A percentile compares a stretch with the other conserved stretches of the same genome.
Conservation (phyloP, 2,797 vertebrate genomes). For the Cyclura pinguis region DNA sequence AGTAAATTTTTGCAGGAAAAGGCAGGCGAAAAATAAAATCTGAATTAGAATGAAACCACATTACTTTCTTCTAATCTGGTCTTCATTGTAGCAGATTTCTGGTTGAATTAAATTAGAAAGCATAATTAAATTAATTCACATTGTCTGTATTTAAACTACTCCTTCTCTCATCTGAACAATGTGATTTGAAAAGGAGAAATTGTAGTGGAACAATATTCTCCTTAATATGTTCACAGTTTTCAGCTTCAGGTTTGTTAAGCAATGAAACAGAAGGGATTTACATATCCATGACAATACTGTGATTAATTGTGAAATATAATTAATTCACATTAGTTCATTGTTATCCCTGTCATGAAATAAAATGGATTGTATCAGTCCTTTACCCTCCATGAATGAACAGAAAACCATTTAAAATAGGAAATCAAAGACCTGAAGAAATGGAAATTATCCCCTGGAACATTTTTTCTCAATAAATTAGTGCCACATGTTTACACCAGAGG, state of each 20-base stretch:
- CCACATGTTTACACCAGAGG: neutral
- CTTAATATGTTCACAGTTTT: constrained; percentile 27
- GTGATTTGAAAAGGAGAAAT: constrained; percentile 35
- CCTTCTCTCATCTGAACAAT: neutral
- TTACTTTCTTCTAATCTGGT: neutral
- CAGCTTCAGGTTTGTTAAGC: constrained; percentile 24
- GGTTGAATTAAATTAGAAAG: neutral
- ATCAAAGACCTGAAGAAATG: constrained; percentile 16
- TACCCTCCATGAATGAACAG: constrained; percentile 28
- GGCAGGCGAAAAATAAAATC: neutral
- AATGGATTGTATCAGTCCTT: constrained; percentile 25
- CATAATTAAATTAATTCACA: neutral
- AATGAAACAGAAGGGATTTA: constrained; percentile 38
- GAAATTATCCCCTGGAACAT: constrained; percentile 39
- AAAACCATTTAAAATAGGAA: constrained; percentile 24
- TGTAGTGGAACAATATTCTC: neutral
- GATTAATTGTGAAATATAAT: neutral
- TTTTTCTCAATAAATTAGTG: constrained; percentile 4
- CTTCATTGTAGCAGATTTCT: constrained; percentile 1
- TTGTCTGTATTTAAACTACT: constrained; percentile 21
- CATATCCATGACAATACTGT: constrained; percentile 10
- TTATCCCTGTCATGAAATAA: constrained; percentile 16
- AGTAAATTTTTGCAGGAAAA: constrained; percentile 15
- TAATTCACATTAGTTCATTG: constrained; percentile 22
- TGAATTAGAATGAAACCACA: neutral